Evolutionary conservation across 2,888 invertebrate species (phyloP).

Genomic region (Elgonia sp.): DNA sequence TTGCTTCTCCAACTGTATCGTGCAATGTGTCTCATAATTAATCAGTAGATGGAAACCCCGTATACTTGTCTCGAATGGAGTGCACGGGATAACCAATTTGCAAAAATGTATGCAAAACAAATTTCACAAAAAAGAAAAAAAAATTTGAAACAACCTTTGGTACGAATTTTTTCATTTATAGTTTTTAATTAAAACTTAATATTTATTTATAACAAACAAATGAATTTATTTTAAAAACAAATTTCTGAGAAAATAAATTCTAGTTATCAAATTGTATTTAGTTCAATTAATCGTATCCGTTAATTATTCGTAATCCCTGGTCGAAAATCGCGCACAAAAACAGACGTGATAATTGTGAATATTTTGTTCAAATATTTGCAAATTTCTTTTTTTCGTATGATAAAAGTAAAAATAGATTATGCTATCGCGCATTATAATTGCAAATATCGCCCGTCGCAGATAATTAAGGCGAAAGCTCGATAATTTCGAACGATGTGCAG

Average conservation of each 20-base stretch:
- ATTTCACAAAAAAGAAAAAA: no score
- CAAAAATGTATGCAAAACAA: no score
- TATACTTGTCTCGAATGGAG: no score
- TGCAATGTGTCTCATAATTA: slow-evolving; percentile 9
- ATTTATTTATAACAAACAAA: no score
- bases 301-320: slow-evolving; percentile 31
- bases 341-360: slow-evolving; percentile 38
- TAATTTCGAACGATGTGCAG: slow-evolving; percentile 44
- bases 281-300: slow-evolving; percentile 30
- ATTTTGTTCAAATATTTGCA: slow-evolving; percentile 53
- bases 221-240: no score
- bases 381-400: slow-evolving; percentile 48
- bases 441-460: slow-evolving; percentile 55
- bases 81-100: no score
- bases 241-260: neutral
- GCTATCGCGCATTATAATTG: slow-evolving; percentile 64
- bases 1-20: neutral
- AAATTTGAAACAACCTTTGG: no score
- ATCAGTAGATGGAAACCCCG: no score
- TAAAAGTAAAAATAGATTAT: slow-evolving; percentile 65
- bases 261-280: slow-evolving; percentile 17
- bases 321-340: slow-evolving; percentile 38
- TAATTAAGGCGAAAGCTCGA: slow-evolving; percentile 62
- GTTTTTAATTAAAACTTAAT: no score
- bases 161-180: no score